Evolutionary conservation across 2,888 invertebrate species (phyloP).

Genomic region (Platycheirus albimanus): DNA sequence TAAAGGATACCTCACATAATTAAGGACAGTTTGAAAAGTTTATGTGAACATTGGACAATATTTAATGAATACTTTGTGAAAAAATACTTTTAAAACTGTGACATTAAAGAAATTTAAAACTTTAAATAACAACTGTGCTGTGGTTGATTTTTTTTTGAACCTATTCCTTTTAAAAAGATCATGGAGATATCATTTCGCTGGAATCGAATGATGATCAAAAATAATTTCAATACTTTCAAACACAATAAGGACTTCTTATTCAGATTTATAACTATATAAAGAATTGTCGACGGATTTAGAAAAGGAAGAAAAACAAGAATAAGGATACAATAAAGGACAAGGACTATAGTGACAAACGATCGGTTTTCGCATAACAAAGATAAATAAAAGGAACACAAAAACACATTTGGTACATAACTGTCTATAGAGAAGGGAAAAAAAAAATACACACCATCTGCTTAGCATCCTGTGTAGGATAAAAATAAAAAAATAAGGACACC

Average conservation of each 20-base stretch:
- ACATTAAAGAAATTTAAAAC: too few species aligned
- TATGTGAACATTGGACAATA: slow-evolving; percentile 3
- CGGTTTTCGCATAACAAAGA: slow-evolving; percentile 38
- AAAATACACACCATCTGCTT: slow-evolving; percentile 48
- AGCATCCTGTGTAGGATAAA: slow-evolving; percentile 38
- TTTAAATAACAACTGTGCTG: too few species aligned
- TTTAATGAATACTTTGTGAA: slow-evolving; percentile 57
- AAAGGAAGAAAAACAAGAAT: not conserved
- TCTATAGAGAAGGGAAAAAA: slow-evolving; percentile 1
- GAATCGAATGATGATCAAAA: slow-evolving; percentile 60
- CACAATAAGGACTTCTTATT: slow-evolving; percentile 58
- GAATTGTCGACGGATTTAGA: not conserved
- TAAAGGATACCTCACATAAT: slow-evolving; percentile 45
- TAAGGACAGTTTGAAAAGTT: slow-evolving; percentile 4
- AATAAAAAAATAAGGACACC: slow-evolving; percentile 19
- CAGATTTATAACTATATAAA: slow-evolving; percentile 67
- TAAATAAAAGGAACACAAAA: slow-evolving; percentile 3
- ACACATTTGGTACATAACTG: not conserved
- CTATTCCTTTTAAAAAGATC: slow-evolving; percentile 33
- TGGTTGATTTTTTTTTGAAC: slow-evolving; percentile 21
- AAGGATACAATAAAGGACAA: slow-evolving; percentile 35
- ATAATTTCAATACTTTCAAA: slow-evolving; percentile 58
- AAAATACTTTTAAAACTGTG: too few species aligned
- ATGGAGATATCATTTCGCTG: slow-evolving; percentile 66
- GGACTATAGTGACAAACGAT: slow-evolving; percentile 57